Base-by-base conservation (phyloP, 2,888 invertebrate genomes). In the Ophion costatus region DNA sequence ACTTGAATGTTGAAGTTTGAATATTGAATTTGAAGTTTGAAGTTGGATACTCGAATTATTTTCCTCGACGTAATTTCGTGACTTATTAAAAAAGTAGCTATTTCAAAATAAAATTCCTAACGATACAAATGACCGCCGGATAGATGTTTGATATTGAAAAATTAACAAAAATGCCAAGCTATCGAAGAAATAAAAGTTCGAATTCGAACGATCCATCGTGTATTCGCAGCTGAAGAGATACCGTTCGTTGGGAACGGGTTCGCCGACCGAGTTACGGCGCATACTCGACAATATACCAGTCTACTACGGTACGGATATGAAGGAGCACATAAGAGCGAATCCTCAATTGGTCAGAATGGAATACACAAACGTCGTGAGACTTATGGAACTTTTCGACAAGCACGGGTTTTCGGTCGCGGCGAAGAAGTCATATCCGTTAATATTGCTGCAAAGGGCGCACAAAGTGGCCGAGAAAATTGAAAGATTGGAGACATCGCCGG, bases 301-400 rank as follows among this genome's bases (percentile, higher is more conserved):
- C 0, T 91, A 96, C 33, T 95, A 94, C 74, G 96, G 95, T 0
- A 89, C 95, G 1, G 94, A 96, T 87, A 94, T 96, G 69, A 93
- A 94, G 80, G 94, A 95, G 17, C 5, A 90, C 51, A 94, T 96
- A 56, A 94, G 92, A 88, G 91, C 91, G 24, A 95, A 95, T 88
- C 97, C 97, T 14, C 96, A 95, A 86, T 94, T 97, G 86, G 92
- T 96, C 71, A 96, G 95, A 93, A 95, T 95, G 75, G 94, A 95
- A 71, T 95, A 95, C 82, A 94, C 94, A 83, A 93, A 95, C 22
- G 90, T 96, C 29, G 86, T 94, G 63, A 94, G 94, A 91, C 95
- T 95, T 33, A 94, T 95, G 81, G 91, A 95, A 66, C 93, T 95
- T 85, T 93, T 97, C 10, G 94, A 95, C 11, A 1, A 70, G 0